These are phyloP conservation scores for Myotis vivesi DNA, from an alignment of 2,797 vertebrate species.

Conservation along the genomic window DNA sequence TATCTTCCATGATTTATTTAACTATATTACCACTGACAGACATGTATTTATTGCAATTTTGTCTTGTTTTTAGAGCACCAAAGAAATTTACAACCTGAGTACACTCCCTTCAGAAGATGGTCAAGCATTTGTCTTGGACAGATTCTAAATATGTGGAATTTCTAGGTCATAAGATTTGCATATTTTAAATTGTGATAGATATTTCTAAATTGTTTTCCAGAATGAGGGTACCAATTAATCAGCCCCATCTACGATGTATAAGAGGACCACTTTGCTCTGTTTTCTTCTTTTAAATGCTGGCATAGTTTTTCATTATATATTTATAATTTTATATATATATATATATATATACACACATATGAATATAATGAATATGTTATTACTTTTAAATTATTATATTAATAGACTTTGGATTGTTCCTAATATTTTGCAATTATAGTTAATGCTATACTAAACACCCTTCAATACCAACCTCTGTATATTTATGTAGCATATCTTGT, in stretches of 20 bases:
- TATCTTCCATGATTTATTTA: neutral
- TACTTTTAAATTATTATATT: neutral
- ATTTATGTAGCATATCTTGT: neutral
- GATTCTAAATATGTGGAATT: neutral
- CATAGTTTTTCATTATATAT: neutral
- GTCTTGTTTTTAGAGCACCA: constrained; percentile 4
- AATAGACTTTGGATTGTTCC: neutral
- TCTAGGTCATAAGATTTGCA: neutral
- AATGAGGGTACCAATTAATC: neutral
- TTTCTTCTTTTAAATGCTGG: neutral
- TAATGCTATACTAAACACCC: neutral
- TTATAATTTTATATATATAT: neutral
- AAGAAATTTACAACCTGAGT: neutral
- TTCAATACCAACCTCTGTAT: neutral
- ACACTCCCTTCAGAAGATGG: neutral
- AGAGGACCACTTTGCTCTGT: neutral
- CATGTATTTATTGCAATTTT: neutral
- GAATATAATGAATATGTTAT: neutral
- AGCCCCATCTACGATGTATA: neutral
- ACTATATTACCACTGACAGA: neutral
- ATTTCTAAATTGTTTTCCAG: neutral
- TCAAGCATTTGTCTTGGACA: neutral
- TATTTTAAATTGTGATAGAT: neutral
- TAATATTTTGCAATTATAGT: neutral
- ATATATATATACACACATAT: too few species aligned